A percentile compares a stretch with the other conserved stretches of the same genome.
Conservation (phyloP, 2,113 vertebrate genomes). For the Castor canadensis region DNA sequence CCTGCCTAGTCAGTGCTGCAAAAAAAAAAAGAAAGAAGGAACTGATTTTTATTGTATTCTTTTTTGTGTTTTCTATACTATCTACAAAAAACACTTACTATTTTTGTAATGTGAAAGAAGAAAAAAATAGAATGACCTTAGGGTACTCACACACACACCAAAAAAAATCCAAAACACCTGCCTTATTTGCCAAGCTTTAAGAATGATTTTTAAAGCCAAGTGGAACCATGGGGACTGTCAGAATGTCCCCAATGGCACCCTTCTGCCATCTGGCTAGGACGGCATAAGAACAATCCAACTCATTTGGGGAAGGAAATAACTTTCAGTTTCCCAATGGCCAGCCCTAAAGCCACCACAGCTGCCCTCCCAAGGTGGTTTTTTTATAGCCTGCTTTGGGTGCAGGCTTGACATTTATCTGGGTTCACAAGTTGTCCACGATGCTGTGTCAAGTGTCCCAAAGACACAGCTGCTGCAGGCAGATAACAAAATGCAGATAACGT, state of each 20-base stretch:
- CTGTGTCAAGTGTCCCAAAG: not conserved
- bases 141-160: not conserved
- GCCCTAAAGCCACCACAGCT: not conserved
- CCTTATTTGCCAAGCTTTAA: not conserved
- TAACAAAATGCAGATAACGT: not conserved
- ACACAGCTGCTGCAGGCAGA: not conserved
- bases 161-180: not conserved
- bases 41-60: not conserved
- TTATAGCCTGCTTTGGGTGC: not conserved
- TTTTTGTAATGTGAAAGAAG: not conserved
- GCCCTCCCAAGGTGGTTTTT: not conserved
- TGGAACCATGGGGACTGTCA: accelerated
- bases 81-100: not conserved
- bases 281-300: not conserved
- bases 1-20: too few relatives aligned
- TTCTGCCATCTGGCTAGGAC: not conserved
- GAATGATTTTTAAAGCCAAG: not conserved
- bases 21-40: too few relatives aligned
- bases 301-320: not conserved
- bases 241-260: not conserved
- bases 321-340: not conserved
- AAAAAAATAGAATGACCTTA: not conserved
- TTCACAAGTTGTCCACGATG: not conserved
- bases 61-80: not conserved
- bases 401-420: conserved; percentile 15